Evolutionary conservation across 2,797 vertebrate species (phyloP).

Genomic region (Arrhamphus sclerolepis): DNA sequence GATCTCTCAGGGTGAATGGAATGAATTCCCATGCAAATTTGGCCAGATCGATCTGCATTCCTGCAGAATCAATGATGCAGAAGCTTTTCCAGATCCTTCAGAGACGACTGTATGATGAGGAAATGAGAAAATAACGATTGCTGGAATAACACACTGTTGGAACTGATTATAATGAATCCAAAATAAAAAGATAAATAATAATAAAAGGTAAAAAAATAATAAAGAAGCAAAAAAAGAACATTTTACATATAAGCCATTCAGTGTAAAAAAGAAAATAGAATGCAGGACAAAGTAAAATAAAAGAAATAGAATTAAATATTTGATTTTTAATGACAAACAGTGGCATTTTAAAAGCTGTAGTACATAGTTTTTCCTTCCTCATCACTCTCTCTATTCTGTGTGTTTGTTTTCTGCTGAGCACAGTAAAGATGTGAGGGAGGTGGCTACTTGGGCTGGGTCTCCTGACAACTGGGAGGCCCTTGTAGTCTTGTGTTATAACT

Average conservation of each 20-base stretch:
- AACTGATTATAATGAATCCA: slow-evolving; percentile 40
- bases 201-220: background rate
- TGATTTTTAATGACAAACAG: slow-evolving; percentile 30
- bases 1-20: slow-evolving; percentile 59
- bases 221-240: background rate
- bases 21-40: slow-evolving; percentile 79
- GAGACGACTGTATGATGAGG: slow-evolving; percentile 47
- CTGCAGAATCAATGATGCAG: slow-evolving; percentile 56
- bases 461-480: slow-evolving; percentile 73
- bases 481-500: slow-evolving; percentile 78
- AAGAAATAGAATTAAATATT: background rate
- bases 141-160: slow-evolving; percentile 27
- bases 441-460: slow-evolving; percentile 61
- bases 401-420: slow-evolving; percentile 59
- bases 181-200: slow-evolving; percentile 8
- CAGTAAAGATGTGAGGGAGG: slow-evolving; percentile 72
- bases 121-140: slow-evolving; percentile 44
- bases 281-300: background rate
- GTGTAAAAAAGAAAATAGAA: background rate
- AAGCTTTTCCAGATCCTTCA: slow-evolving; percentile 51
- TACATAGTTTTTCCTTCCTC: slow-evolving; percentile 12
- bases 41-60: slow-evolving; percentile 61
- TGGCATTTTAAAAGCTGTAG: slow-evolving; percentile 26
- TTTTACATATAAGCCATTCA: background rate
- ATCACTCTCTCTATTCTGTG: slow-evolving; percentile 48